Conservation (phyloP, 2,797 vertebrate genomes). For the Brotula barbata region DNA sequence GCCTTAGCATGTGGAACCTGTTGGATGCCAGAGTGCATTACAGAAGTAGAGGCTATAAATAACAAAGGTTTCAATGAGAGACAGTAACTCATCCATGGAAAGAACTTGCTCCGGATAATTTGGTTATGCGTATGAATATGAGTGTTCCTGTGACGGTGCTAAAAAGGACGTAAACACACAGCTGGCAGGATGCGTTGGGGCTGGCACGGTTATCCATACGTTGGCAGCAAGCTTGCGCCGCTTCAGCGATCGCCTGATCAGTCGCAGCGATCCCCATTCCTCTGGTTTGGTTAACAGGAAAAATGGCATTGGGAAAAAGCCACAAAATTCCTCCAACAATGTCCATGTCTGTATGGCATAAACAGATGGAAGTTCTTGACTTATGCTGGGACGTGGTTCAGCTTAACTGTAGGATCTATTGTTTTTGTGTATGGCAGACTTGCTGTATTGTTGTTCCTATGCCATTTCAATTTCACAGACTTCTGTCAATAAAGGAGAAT, state of each 20-base stretch:
- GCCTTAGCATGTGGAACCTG: constrained; percentile 14
- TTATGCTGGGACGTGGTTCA: constrained; percentile 20
- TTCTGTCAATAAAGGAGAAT: constrained; percentile 26
- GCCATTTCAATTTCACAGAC: constrained; percentile 37
- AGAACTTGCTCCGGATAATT: constrained; percentile 60
- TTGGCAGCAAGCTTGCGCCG: constrained; percentile 34
- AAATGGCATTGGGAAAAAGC: constrained; percentile 62
- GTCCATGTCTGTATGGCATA: constrained; percentile 71
- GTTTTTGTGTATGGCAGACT: constrained; percentile 54
- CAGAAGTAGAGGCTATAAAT: constrained; percentile 39
- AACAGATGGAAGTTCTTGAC: constrained; percentile 74
- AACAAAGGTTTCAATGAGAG: constrained; percentile 43
- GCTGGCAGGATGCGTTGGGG: constrained; percentile 32
- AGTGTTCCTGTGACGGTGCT: constrained; percentile 23
- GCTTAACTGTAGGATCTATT: constrained; percentile 53
- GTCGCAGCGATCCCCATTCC: constrained; percentile 61
- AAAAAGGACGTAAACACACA: constrained; percentile 35
- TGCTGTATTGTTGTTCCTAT: constrained; percentile 46
- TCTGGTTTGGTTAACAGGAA: constrained; percentile 57
- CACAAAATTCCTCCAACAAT: constrained; percentile 75
- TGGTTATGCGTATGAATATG: constrained; percentile 64
- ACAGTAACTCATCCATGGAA: constrained; percentile 61
- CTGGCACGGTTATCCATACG: constrained; percentile 33
- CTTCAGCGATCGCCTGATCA: constrained; percentile 51
- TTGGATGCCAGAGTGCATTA: constrained; percentile 32